These are phyloP conservation scores for Catharus ustulatus DNA, from an alignment of 2,797 vertebrate species.

Conservation along the genomic window DNA sequence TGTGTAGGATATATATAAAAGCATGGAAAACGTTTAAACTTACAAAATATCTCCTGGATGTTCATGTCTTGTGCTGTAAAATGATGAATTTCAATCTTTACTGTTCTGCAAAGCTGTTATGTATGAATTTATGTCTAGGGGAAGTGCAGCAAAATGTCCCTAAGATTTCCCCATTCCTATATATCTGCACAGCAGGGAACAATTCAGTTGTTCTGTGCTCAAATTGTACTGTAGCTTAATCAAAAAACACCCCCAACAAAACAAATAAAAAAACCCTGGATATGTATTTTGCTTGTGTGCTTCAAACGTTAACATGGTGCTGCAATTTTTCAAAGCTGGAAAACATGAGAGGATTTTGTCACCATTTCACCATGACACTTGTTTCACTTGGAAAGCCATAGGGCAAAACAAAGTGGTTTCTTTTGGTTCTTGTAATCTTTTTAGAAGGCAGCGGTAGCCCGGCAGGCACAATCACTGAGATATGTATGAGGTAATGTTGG, in stretches of 20 bases:
- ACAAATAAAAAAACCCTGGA: neutral
- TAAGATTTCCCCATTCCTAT: neutral
- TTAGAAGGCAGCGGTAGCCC: slow-evolving; percentile 50
- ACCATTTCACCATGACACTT: slow-evolving; percentile 58
- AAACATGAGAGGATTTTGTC: slow-evolving; percentile 59
- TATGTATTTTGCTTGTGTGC: neutral
- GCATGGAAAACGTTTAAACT: neutral
- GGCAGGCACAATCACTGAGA: slow-evolving; percentile 23
- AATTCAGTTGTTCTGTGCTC: neutral
- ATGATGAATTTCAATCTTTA: neutral
- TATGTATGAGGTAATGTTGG: neutral
- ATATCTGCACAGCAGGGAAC: neutral
- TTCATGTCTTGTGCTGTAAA: neutral
- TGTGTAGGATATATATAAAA: neutral
- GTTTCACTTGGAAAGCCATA: slow-evolving; percentile 67
- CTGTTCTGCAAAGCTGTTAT: neutral
- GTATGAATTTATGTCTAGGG: neutral
- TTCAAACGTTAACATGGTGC: neutral
- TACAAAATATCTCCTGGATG: neutral
- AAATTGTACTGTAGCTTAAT: neutral
- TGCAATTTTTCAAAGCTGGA: slow-evolving; percentile 41
- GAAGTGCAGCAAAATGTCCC: neutral
- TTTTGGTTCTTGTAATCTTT: slow-evolving; percentile 65
- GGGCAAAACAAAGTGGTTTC: slow-evolving; percentile 68
- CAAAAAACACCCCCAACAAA: neutral